Evolutionary conservation across 2,797 vertebrate genomes (phyloP).

Genomic region (Pseudopleuronectes americanus): DNA sequence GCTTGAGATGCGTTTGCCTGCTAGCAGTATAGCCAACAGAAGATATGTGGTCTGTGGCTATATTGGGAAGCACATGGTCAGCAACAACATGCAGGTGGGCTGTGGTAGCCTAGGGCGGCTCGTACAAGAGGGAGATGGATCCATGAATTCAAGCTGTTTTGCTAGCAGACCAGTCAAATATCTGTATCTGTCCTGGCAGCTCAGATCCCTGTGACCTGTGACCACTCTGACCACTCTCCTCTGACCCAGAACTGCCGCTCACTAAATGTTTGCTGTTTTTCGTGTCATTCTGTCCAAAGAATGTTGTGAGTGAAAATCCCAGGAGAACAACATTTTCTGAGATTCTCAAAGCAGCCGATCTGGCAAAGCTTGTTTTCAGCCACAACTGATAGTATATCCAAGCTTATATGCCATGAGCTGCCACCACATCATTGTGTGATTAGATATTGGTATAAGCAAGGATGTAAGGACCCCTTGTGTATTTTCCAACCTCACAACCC

Average conservation of each 20-base stretch:
- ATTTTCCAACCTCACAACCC: too few relatives aligned
- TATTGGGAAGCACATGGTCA: background rate
- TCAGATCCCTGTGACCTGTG: background rate
- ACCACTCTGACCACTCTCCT: background rate
- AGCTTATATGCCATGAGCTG: background rate
- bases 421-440: background rate
- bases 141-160: background rate
- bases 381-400: background rate
- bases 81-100: background rate
- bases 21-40: too few relatives aligned
- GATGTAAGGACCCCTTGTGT: too few relatives aligned
- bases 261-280: background rate
- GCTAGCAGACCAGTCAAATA: background rate
- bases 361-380: background rate
- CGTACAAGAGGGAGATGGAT: background rate
- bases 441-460: background rate
- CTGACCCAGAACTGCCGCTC: background rate
- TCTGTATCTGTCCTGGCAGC: background rate
- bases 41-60: background rate
- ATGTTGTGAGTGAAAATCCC: background rate
- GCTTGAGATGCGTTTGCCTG: background rate
- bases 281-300: background rate
- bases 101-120: background rate
- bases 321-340: background rate
- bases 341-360: background rate